phyloP scores from a whole-genome alignment of 2,113 vertebrate species.

The Mionectes macconnelli region DNA sequence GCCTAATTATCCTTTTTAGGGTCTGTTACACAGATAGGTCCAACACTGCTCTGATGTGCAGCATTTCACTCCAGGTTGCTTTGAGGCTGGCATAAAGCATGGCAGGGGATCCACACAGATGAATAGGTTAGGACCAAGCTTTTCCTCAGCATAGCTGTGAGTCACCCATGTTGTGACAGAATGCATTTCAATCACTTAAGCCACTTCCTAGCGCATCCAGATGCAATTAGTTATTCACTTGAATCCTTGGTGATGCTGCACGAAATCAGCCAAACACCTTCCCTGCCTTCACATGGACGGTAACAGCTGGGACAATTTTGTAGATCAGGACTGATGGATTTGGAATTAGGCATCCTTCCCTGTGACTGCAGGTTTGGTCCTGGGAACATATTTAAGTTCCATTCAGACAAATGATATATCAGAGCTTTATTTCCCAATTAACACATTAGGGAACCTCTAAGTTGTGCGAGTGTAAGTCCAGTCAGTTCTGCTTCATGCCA shows the following conservation, averaged over 20 bases:
- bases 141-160: neutral
- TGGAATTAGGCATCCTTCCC: neutral
- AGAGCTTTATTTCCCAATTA: neutral
- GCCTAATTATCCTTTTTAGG: neutral
- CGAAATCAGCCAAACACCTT: neutral
- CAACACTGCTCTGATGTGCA: neutral
- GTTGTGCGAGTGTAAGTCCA: neutral
- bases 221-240: neutral
- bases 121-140: neutral
- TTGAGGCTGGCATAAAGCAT: neutral
- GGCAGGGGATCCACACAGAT: neutral
- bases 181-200: neutral
- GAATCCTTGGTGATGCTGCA: neutral
- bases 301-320: neutral
- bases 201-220: neutral
- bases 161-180: neutral
- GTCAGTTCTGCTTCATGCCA: neutral
- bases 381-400: neutral
- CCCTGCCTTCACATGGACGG: accelerated
- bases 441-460: neutral
- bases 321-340: neutral
- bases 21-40: neutral
- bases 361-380: neutral
- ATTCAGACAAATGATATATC: neutral
- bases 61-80: neutral